These are phyloP conservation scores for Xenops minutus DNA, from an alignment of 2,797 vertebrate genomes.

Conservation along the genomic window DNA sequence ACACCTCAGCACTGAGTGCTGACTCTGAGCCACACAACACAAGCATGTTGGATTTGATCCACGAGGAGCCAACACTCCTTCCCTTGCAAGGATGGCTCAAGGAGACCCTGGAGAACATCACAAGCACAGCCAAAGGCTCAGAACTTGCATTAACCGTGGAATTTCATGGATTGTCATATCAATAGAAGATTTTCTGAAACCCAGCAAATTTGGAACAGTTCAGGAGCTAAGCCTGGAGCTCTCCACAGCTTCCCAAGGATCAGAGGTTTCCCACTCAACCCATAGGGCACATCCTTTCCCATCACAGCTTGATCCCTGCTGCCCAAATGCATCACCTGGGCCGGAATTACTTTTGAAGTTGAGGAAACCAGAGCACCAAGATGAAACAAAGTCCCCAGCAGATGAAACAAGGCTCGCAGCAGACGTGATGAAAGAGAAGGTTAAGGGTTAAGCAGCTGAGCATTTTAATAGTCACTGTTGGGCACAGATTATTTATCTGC, in stretches of 20 bases:
- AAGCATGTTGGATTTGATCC: neutral
- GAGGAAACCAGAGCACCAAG: neutral
- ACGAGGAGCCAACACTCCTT: neutral
- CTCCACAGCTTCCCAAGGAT: neutral
- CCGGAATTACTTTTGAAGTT: neutral
- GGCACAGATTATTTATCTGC: neutral
- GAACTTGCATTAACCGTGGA: neutral
- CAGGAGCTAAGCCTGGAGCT: neutral
- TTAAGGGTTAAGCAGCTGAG: neutral
- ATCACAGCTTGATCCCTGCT: neutral
- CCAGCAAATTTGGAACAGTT: rapidly evolving
- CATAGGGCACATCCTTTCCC: neutral
- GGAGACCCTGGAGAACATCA: neutral
- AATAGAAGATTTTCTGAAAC: neutral
- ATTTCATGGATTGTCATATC: rapidly evolving
- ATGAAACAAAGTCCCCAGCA: neutral
- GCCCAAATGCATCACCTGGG: neutral
- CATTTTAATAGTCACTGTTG: neutral
- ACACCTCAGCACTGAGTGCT: neutral
- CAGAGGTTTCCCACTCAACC: neutral
- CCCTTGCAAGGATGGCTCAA: neutral
- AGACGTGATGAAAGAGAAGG: neutral
- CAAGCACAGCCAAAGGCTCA: neutral
- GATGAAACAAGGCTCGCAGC: neutral
- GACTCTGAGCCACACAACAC: neutral